These are phyloP conservation scores for Toxonevra muliebris DNA, from an alignment of 2,888 invertebrate genomes.

Conservation along the genomic window DNA sequence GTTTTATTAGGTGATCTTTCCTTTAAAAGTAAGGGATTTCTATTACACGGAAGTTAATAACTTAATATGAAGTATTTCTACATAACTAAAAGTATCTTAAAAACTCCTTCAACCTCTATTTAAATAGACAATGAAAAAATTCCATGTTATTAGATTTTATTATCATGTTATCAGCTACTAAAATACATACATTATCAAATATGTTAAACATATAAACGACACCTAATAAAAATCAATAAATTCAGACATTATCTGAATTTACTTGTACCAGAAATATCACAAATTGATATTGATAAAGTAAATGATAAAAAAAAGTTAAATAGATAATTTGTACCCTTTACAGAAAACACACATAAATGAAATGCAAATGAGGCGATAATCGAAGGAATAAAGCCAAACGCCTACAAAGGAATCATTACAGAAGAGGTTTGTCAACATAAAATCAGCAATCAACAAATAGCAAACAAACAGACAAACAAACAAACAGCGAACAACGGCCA, in stretches of 20 bases:
- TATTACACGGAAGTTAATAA: too few species aligned
- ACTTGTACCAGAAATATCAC: constrained; percentile 22
- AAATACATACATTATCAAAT: constrained; percentile 3
- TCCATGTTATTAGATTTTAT: too few species aligned
- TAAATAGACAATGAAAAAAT: too few species aligned
- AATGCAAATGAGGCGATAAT: too few species aligned
- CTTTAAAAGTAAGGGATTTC: too few species aligned
- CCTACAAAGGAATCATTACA: too few species aligned
- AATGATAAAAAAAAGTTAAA: constrained; percentile 18
- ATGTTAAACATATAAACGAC: constrained; percentile 51
- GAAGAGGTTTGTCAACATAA: neutral
- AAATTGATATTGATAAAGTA: constrained; percentile 29
- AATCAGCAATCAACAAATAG: constrained; percentile 30
- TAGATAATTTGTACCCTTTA: neutral
- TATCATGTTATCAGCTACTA: too few species aligned
- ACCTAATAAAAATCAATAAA: constrained; percentile 34
- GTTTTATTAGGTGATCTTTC: too few species aligned
- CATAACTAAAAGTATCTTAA: too few species aligned
- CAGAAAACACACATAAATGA: neutral
- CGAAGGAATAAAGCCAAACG: too few species aligned
- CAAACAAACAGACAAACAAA: constrained; percentile 1
- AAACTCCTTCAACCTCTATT: too few species aligned
- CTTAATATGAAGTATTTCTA: too few species aligned
- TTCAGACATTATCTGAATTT: constrained; percentile 28
- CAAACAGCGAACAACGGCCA: constrained; percentile 1